Base-by-base conservation (phyloP, 2,888 invertebrate genomes). In the Dinocampus coccinellae region DNA sequence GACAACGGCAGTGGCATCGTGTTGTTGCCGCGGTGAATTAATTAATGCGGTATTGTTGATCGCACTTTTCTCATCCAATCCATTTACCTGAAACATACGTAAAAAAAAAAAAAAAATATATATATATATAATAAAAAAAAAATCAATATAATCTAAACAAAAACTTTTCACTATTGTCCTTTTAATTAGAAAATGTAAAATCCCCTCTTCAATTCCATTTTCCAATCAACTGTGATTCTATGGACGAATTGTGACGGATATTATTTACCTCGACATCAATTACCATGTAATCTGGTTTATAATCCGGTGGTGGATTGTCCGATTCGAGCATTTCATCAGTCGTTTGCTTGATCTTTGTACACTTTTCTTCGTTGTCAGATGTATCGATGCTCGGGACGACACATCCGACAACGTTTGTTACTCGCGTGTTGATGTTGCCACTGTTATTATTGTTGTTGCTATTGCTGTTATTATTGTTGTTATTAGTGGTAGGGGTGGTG, bases 281-380 rank as follows among this genome's bases (percentile, higher is more conserved):
- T 75, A 89, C 87, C 82, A 88, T 88, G 79, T 88, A 88, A 77
- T 87, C 84, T 78, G 87, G 82, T 81, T 86, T 88, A 78, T 87
- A 85, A 65, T 86, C 85, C 68, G 84, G 82, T 64, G 85, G 83
- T 77, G 82, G 81, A 81, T 83, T 86, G 76, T 85, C 86, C 73
- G 87, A 84, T 36, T 85, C 84, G 71, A 85, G 84, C 87, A 87
- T 87, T 77, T 87, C 87, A 86, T 86, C 86, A 83, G 85, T 82
- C 76, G 82, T 81, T 79, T 81, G 78, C 73, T 85, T 84, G 36
- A 61, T 42, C 52, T 67, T 71, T 67, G 34, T 53, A 33, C 60
- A 66, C 70, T 76, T 77, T 53, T 77, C 76, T 69, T 75, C 75
- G 47, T 71, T 74, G 64, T 76, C 73, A 34, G 70, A 69, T 64